Conservation (phyloP, 1,140 invertebrate species). For the Paraescarpia echinospica region DNA sequence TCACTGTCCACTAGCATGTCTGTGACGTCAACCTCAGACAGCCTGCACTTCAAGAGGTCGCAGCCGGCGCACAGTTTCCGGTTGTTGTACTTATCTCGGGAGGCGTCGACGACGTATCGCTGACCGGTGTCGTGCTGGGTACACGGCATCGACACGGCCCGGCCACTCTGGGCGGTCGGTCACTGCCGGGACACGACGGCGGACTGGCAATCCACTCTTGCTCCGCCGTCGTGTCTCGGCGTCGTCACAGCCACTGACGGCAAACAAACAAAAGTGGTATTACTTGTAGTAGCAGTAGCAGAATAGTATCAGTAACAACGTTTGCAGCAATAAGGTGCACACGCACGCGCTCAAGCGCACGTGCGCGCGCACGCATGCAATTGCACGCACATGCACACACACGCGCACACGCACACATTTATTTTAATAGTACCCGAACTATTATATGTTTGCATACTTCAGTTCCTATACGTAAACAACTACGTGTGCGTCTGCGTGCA, state of each 20-base stretch:
- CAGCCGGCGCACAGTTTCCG: not conserved
- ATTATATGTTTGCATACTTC: no score
- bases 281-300: not conserved
- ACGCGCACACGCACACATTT: no score
- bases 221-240: not conserved
- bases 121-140: not conserved
- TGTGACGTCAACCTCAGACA: not conserved
- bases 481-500: no score
- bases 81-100: not conserved
- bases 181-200: not conserved
- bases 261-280: not conserved
- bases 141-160: not conserved
- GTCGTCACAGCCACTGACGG: not conserved
- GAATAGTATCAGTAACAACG: no score
- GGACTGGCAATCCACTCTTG: not conserved
- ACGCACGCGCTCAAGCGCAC: no score
- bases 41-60: not conserved
- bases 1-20: not conserved
- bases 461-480: no score
- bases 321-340: no score
- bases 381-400: no score
- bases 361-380: no score
- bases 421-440: no score
- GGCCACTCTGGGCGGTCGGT: no score
- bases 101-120: not conserved